A percentile compares a stretch with the other conserved stretches of the same genome.
Evolutionary conservation across 2,888 invertebrate species (phyloP).

Genomic region (Malachius bipustulatus): DNA sequence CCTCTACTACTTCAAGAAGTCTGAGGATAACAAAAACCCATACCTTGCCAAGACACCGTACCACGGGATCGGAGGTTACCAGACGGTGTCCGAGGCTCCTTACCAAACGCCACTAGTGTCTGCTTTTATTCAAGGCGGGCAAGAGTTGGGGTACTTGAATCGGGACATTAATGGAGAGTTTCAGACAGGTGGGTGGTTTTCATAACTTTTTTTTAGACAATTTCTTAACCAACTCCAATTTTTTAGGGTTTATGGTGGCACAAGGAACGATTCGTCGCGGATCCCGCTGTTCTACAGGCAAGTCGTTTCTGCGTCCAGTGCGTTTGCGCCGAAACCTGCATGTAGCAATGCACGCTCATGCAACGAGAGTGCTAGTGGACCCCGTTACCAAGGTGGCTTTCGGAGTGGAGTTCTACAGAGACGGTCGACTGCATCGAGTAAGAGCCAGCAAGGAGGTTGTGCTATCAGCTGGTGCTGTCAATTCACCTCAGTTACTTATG

Average conservation of each 20-base stretch:
- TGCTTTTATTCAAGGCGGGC: conserved; percentile 70
- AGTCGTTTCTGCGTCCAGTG: conserved; percentile 75
- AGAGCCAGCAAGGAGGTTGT: conserved; percentile 77
- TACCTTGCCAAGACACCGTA: conserved; percentile 68
- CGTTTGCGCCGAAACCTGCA: conserved; percentile 72
- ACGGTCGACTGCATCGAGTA: conserved; percentile 59
- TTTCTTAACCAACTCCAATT: too few relatives aligned
- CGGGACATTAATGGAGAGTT: conserved; percentile 78
- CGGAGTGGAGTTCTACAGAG: conserved; percentile 70
- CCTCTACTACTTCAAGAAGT: conserved; percentile 78
- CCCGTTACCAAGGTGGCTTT: conserved; percentile 63
- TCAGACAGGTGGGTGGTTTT: conserved; percentile 74
- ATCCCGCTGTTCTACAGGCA: conserved; percentile 77
- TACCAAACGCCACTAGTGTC: conserved; percentile 74
- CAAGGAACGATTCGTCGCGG: conserved; percentile 70
- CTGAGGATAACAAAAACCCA: conserved; percentile 81
- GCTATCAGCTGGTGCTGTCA: conserved; percentile 81
- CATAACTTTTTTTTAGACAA: background rate
- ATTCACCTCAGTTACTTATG: conserved; percentile 89
- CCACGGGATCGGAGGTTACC: conserved; percentile 67
- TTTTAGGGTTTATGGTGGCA: conserved; percentile 85
- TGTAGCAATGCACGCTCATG: conserved; percentile 71
- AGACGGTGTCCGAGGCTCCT: conserved; percentile 77
- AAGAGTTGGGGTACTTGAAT: conserved; percentile 59
- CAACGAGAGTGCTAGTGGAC: conserved; percentile 61